Conservation (phyloP, 2,113 vertebrate genomes). For the Mobula birostris region DNA sequence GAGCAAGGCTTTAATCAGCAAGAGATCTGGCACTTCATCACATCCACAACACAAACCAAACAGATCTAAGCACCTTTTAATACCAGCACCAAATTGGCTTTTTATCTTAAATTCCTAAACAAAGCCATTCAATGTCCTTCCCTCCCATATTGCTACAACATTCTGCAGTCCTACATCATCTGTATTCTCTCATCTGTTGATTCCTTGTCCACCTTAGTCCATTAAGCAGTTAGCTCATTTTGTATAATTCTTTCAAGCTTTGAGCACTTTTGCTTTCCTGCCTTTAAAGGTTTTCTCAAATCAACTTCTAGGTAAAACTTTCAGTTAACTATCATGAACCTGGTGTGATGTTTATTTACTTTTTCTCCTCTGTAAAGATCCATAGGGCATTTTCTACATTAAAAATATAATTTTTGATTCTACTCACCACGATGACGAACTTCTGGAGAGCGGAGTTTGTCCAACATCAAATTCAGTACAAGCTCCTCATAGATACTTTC, state of each 20-base stretch:
- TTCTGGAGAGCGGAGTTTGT: constrained; percentile 68
- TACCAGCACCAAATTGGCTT: not conserved
- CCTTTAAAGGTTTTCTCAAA: not conserved
- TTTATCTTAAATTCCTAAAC: not conserved
- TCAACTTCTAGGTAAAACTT: not conserved
- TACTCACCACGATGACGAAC: constrained; percentile 76
- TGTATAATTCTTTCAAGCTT: not conserved
- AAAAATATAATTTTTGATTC: not conserved
- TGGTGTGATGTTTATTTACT: not conserved
- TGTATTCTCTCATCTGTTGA: not conserved
- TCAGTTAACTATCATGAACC: not conserved
- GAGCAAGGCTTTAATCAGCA: not conserved
- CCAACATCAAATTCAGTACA: constrained; percentile 67
- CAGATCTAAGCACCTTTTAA: not conserved
- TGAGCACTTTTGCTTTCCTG: not conserved
- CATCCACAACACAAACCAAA: not conserved
- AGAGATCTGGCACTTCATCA: not conserved
- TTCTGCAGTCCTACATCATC: not conserved
- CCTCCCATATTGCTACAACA: not conserved
- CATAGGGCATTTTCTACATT: not conserved
- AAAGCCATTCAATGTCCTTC: not conserved
- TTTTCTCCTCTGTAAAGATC: not conserved
- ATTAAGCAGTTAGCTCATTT: not conserved
- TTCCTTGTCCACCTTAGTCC: not conserved
- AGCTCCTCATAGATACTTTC: constrained; percentile 68